A percentile compares a stretch with the other conserved stretches of the same genome.
Conservation (phyloP, 2,888 invertebrate species). For the Lycia hirtaria region DNA sequence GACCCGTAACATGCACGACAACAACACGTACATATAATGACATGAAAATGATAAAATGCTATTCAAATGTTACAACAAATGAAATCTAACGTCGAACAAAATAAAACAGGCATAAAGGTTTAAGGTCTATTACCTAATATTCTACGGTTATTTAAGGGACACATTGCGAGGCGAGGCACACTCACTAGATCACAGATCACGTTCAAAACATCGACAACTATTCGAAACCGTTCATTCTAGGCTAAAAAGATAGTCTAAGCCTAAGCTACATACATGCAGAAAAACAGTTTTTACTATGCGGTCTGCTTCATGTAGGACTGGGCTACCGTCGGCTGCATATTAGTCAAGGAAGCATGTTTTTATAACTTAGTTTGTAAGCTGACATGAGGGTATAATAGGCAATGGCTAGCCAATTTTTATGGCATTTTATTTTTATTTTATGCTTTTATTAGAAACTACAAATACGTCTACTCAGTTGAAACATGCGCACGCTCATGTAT, state of each 20-base stretch:
- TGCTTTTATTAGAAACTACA: too few relatives aligned
- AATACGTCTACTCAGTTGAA: too few relatives aligned
- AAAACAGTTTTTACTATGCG: too few relatives aligned
- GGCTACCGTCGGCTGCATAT: too few relatives aligned
- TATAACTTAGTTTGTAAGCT: too few relatives aligned
- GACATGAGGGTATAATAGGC: too few relatives aligned
- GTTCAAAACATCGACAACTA: background rate
- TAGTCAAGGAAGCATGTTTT: too few relatives aligned
- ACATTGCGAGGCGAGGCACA: conserved; percentile 6
- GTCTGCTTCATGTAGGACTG: too few relatives aligned
- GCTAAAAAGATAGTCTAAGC: background rate
- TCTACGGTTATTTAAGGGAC: background rate
- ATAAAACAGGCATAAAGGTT: background rate
- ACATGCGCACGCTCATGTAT: too few relatives aligned
- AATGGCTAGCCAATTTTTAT: too few relatives aligned
- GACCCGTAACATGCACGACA: conserved; percentile 14
- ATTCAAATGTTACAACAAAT: background rate
- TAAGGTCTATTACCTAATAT: conserved; percentile 13
- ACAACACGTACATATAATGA: conserved; percentile 5
- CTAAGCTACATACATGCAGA: too few relatives aligned
- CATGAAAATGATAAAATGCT: conserved; percentile 10
- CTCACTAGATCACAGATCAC: background rate
- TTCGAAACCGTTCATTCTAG: background rate
- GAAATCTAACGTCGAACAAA: conserved; percentile 15
- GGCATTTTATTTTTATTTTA: too few relatives aligned